Evolutionary conservation across 92 coral and sea anemone species (phyloP), one percentile per base, ranked within the genome.

Genomic region (Plumapathes pennacea): DNA sequence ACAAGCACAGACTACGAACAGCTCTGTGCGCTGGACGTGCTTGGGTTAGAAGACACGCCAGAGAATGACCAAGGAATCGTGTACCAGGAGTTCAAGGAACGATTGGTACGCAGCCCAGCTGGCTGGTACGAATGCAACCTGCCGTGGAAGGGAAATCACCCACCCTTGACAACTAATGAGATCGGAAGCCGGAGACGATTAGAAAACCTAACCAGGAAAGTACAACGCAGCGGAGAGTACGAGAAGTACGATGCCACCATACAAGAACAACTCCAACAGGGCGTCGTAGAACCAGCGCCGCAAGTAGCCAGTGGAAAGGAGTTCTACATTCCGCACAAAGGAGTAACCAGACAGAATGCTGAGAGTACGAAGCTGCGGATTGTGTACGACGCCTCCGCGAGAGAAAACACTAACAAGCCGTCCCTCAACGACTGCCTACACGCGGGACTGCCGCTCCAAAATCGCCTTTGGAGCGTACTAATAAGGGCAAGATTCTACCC

Each of bases 331-430:
- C 52, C 52, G 13, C 52, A 46, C 23, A 46, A 46, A 13, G 60
- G 68, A 38, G 83, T 76, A 2, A 34, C 67, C 14, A 32, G 76
- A 38, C 69, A 76, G 4, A 69, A 56, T 9, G 75, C 69, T 8
- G 56, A 76, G 64, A 42, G 60, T 6, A 61, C 78, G 24, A 77
- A 77, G 21, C n/a, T 69, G 56, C 39, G 85, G 34, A 69, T 61
- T 12, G 85, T 77, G 48, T 77, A 77, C 46, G 72, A 69, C 63
- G 68, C 60, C 46, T 77, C 84, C 40, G 64, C 72, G 10, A 67
- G 60, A 15, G 46, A 18, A 0, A 11, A 2, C 11, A 27, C 46
- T 32, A 12, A 31, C 11, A 34, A 39, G 38, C 71, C 70, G 0
- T 50, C 76, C 21, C 30, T 76, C 18, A 77, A 77, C 53, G 79